Percentiles rank a stretch among this genome's conserved stretches.
Evolutionary conservation across 2,797 vertebrate genomes (phyloP).

Genomic region (Gymnodraco acuticeps): DNA sequence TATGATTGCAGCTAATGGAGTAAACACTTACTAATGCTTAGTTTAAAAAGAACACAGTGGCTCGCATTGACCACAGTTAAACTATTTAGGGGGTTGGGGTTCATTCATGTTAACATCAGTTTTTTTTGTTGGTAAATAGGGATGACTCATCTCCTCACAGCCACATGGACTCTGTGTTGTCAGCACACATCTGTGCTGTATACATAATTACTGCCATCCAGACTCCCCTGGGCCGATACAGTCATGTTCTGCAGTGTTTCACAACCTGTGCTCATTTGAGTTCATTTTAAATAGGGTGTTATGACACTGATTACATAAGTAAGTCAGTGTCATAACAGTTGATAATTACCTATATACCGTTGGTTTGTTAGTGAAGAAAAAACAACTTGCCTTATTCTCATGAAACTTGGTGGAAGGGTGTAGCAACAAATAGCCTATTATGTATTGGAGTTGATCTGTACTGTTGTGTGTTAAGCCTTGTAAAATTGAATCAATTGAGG

Average conservation of each 20-base stretch:
- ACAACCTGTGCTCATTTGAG: background rate
- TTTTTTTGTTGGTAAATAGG: background rate
- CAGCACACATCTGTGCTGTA: conserved; percentile 24
- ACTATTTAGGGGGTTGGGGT: conserved; percentile 13
- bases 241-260: background rate
- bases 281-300: background rate
- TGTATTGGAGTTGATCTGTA: too few species aligned
- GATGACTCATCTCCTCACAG: conserved; percentile 51
- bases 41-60: conserved; percentile 9
- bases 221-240: conserved; percentile 16
- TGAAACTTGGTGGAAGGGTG: too few species aligned
- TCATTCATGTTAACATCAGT: conserved; percentile 19
- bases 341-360: background rate
- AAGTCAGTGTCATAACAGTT: background rate
- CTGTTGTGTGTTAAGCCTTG: too few species aligned
- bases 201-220: conserved; percentile 32
- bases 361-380: too few species aligned
- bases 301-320: background rate
- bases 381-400: too few species aligned
- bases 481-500: too few species aligned
- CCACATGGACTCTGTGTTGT: conserved; percentile 2
- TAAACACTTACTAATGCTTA: conserved; percentile 25
- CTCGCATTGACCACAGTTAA: conserved; percentile 1
- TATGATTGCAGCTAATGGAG: conserved; percentile 53
- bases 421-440: too few species aligned